A percentile compares a stretch with the other conserved stretches of the same genome.
Evolutionary conservation across 2,888 invertebrate species (phyloP).

Genomic region (Toxonevra muliebris): DNA sequence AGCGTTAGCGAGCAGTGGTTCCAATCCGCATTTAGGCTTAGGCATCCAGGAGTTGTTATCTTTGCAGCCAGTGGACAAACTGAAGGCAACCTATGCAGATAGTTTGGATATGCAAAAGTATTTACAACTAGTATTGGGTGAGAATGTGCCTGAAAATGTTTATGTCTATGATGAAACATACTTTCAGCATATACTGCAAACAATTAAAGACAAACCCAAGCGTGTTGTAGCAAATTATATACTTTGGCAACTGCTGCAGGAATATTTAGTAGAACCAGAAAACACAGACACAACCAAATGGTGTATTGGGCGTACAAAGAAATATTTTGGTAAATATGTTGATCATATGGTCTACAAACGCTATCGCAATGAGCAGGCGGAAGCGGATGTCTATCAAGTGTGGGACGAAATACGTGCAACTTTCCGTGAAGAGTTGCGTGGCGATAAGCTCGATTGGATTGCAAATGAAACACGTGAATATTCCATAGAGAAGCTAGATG

Average conservation of each 20-base stretch:
- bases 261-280: conserved; percentile 44
- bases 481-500: conserved; percentile 51
- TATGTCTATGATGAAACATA: conserved; percentile 51
- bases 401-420: conserved; percentile 52
- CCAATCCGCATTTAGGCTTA: conserved; percentile 25
- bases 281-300: conserved; percentile 36
- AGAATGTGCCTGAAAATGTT: conserved; percentile 47
- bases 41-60: conserved; percentile 41
- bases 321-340: conserved; percentile 51
- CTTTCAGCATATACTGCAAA: conserved; percentile 40
- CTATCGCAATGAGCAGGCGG: conserved; percentile 45
- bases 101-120: conserved; percentile 51
- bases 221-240: conserved; percentile 50
- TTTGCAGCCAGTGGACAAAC: conserved; percentile 40
- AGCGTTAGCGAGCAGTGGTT: conserved; percentile 35
- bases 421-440: conserved; percentile 47
- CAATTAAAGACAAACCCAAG: conserved; percentile 41
- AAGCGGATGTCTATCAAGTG: conserved; percentile 48
- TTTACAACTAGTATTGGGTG: conserved; percentile 48
- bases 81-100: conserved; percentile 42
- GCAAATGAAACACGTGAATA: conserved; percentile 46
- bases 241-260: conserved; percentile 50
- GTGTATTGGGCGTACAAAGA: conserved; percentile 50
- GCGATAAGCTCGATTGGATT: conserved; percentile 56
- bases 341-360: conserved; percentile 51